Evolutionary conservation across 2,888 invertebrate genomes (phyloP), one percentile per base, ranked within the genome.

Genomic region (Trilocha varians): DNA sequence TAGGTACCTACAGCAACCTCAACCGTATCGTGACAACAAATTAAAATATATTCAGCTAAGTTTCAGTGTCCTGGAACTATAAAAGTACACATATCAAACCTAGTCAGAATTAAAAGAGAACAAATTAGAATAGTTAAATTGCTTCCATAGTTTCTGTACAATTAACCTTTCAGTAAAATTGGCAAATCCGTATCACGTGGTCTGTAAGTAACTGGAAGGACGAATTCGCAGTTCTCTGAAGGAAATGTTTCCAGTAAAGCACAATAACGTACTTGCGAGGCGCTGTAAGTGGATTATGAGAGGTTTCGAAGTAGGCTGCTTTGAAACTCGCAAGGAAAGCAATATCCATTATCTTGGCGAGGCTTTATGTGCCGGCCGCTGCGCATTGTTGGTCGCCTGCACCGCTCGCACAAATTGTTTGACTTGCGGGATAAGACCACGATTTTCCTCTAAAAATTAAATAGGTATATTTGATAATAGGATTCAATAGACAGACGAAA

Each of bases 321-420:
- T 78, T 77, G 79, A 79, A 80, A 78, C 79, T 80, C 68, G 68
- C 79, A 79, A 82, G 80, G 78, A 83, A 82, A 80, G 79, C 82
- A 83, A 84, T 82, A 82, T 82, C 82, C 79, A 83, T 82, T 82
- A 83, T 82, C 78, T 78, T 70, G 76, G 69, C 63, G 55, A 62
- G 66, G 72, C 76, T 78, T 78, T 79, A 74, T 78, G 71, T 65
- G 68, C 57, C 58, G 68, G 62, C 65, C 64, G 68, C 64, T 53
- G 65, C 56, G 70, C 74, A 73, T 76, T 78, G 74, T 77, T 64
- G 67, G 65, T 53, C 63, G 67, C 62, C 58, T 67, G 68, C 71
- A 67, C 55, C 60, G 61, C 48, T 56, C 62, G 57, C 59, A 43
- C 59, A 60, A 66, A 68, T 69, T 73, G 72, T 71, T 68, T 70